Percentiles rank a stretch among this genome's conserved stretches.
phyloP scores from a whole-genome alignment of 1,140 invertebrate genomes.

The Drosophila rhopaloa region DNA sequence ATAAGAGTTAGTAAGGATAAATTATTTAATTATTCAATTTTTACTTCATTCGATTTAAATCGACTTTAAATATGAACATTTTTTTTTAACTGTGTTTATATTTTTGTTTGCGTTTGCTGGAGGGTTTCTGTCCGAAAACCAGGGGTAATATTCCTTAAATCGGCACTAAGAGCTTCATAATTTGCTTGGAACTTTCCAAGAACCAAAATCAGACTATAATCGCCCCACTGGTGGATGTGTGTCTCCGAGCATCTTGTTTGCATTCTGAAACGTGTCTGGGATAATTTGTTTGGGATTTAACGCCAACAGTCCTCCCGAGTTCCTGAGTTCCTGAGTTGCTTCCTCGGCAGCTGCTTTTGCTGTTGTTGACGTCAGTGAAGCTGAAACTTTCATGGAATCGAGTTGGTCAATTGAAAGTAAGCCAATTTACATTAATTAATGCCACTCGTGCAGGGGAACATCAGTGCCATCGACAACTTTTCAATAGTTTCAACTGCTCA shows the following conservation, averaged over 20 bases:
- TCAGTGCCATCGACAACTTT: slow-evolving; percentile 13
- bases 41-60: no score
- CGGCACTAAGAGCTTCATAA: slow-evolving; percentile 18
- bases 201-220: slow-evolving; percentile 37
- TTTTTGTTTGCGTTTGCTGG: slow-evolving; percentile 26
- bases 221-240: slow-evolving; percentile 15
- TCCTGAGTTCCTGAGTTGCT: not conserved
- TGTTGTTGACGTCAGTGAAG: slow-evolving; percentile 31
- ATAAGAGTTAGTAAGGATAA: no score
- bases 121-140: slow-evolving; percentile 7
- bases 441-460: slow-evolving; percentile 51
- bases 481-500: slow-evolving; percentile 28
- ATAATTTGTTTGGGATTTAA: slow-evolving; percentile 71
- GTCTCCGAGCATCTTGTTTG: slow-evolving; percentile 28
- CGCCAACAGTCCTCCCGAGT: slow-evolving; percentile 3
- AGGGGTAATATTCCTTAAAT: slow-evolving; percentile 43
- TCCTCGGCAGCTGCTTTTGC: slow-evolving; percentile 1
- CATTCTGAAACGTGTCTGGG: slow-evolving; percentile 56
- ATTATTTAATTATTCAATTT: no score
- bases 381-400: slow-evolving; percentile 27
- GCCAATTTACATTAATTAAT: slow-evolving; percentile 65
- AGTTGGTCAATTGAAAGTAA: slow-evolving; percentile 64
- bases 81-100: slow-evolving; percentile 5
- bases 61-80: no score
- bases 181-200: slow-evolving; percentile 25